Percentiles rank a stretch among this genome's conserved stretches.
These are phyloP conservation scores for Polypterus bichir DNA, from an alignment of 2,113 vertebrate species.

Conservation along the genomic window DNA sequence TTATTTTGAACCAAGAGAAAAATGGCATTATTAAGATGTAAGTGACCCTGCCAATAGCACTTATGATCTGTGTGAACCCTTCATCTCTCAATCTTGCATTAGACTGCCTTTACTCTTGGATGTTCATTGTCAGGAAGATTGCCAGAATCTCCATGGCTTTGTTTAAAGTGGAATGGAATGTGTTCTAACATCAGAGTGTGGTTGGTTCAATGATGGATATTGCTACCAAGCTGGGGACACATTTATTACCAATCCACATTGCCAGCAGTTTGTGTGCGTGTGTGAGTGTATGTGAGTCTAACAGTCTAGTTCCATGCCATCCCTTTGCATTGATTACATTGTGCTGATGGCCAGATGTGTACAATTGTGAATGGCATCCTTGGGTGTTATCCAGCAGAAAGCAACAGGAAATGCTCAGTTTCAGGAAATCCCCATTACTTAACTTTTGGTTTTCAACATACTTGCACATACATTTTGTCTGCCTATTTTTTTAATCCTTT, in stretches of 20 bases:
- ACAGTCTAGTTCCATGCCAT: conserved; percentile 11
- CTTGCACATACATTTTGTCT: conserved; percentile 31
- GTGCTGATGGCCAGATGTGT: conserved; percentile 18
- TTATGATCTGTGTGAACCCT: conserved; percentile 12
- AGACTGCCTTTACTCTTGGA: neutral
- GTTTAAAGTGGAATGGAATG: conserved; percentile 16
- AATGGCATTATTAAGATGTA: conserved; percentile 7
- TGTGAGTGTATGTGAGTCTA: conserved; percentile 25
- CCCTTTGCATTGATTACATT: conserved; percentile 5
- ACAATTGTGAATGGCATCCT: conserved; percentile 17
- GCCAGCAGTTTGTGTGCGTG: neutral
- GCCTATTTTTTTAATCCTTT: conserved; percentile 8
- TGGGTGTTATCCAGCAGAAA: conserved; percentile 18
- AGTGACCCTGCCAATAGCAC: conserved; percentile 14
- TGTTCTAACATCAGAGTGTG: conserved; percentile 20
- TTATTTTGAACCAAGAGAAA: too few relatives aligned
- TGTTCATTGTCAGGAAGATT: conserved; percentile 17
- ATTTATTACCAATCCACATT: neutral
- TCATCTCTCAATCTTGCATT: neutral
- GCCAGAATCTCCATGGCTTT: conserved; percentile 20
- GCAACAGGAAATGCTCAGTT: conserved; percentile 14
- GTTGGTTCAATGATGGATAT: conserved; percentile 20
- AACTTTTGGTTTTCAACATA: conserved; percentile 30
- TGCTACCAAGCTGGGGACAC: conserved; percentile 6
- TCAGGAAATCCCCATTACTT: conserved; percentile 18